Evolutionary conservation across 92 coral and sea anemone genomes (phyloP).

Genomic region (Actinostola sp.): DNA sequence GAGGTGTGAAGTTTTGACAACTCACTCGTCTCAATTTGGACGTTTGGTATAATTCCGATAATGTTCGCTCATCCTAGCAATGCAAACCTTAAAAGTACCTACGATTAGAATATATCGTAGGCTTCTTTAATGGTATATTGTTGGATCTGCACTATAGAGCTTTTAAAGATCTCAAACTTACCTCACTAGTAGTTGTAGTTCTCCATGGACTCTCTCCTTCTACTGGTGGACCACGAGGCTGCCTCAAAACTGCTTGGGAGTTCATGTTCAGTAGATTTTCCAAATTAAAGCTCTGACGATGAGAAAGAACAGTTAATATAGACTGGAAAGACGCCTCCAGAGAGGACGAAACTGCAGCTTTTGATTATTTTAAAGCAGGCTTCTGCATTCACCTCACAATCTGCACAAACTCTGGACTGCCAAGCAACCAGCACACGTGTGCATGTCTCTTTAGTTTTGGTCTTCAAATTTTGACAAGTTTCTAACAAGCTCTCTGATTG

Average conservation of each 20-base stretch:
- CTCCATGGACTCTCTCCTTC: neutral
- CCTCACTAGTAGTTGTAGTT: neutral
- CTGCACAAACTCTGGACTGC: neutral
- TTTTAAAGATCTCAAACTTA: neutral
- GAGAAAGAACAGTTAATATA: too few relatives aligned
- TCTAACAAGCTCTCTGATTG: constrained; percentile 8
- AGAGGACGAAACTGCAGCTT: neutral
- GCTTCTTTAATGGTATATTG: too few relatives aligned
- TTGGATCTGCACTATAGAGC: too few relatives aligned
- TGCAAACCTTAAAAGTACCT: too few relatives aligned
- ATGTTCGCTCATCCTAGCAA: too few relatives aligned
- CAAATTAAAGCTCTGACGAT: neutral
- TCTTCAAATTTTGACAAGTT: constrained; percentile 20
- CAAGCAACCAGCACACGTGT: neutral
- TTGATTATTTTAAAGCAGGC: too few relatives aligned
- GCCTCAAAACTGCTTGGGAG: constrained; percentile 8
- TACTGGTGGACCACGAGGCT: constrained; percentile 27
- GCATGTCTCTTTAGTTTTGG: neutral
- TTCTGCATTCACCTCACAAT: too few relatives aligned
- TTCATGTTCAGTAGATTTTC: neutral
- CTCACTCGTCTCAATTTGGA: too few relatives aligned
- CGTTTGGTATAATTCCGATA: too few relatives aligned
- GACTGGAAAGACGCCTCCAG: neutral
- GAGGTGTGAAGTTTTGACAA: too few relatives aligned
- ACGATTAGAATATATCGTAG: too few relatives aligned